Evolutionary conservation across 2,113 vertebrate genomes (phyloP).

Genomic region (Varanus salvator): DNA sequence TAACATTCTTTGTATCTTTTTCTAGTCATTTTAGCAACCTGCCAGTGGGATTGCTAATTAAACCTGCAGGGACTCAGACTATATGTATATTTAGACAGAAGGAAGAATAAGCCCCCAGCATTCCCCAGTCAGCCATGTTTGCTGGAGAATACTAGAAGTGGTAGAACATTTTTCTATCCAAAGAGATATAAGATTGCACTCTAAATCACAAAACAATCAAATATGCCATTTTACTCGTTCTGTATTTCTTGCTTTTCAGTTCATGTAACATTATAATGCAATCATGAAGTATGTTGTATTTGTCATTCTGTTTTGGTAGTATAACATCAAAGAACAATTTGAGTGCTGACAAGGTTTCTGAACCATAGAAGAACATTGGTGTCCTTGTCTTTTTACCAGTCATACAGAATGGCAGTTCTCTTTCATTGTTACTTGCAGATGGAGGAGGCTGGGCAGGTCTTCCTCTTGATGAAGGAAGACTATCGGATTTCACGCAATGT

Average conservation of each 20-base stretch:
- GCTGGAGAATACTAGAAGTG: too few relatives aligned
- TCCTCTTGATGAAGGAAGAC: constrained; percentile 95
- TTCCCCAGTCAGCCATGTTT: too few relatives aligned
- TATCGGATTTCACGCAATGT: constrained; percentile 97
- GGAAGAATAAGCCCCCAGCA: too few relatives aligned
- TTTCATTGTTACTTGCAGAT: constrained; percentile 78
- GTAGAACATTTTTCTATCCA: too few relatives aligned
- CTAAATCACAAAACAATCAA: background rate
- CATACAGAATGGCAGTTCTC: background rate
- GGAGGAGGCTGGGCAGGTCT: constrained; percentile 96
- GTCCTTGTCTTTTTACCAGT: background rate
- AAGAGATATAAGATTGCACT: background rate
- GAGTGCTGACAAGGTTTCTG: background rate
- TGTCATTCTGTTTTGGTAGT: background rate
- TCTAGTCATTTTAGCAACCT: background rate
- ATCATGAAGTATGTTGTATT: background rate
- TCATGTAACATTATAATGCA: background rate
- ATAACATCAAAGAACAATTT: background rate
- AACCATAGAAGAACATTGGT: background rate
- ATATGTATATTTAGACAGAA: too few relatives aligned
- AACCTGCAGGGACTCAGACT: background rate
- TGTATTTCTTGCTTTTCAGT: background rate
- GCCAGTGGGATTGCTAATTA: background rate
- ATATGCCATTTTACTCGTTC: background rate
- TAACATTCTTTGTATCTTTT: background rate